Conservation (phyloP, 2,797 vertebrate genomes). For the Selene dorsalis region DNA sequence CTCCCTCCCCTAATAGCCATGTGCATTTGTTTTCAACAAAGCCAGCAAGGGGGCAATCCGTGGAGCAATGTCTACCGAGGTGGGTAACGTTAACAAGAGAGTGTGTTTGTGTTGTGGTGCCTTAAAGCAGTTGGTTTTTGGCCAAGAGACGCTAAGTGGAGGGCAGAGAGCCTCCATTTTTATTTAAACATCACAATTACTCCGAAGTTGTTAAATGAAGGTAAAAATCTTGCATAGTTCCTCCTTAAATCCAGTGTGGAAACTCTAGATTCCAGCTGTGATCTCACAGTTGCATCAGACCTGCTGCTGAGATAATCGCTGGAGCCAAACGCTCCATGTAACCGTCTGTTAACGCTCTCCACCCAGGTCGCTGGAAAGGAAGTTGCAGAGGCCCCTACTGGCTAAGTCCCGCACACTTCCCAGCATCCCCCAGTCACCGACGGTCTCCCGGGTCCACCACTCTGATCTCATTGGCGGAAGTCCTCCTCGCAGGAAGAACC, state of each 20-base stretch:
- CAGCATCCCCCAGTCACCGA: conserved; percentile 94
- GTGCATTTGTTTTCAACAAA: too few relatives aligned
- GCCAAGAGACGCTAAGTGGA: too few relatives aligned
- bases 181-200: neutral
- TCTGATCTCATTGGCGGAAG: conserved; percentile 79
- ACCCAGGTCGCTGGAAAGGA: conserved; percentile 90
- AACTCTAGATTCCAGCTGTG: neutral
- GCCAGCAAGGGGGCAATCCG: too few relatives aligned
- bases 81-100: too few relatives aligned
- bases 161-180: too few relatives aligned
- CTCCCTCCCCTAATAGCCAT: too few relatives aligned
- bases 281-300: too few relatives aligned
- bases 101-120: too few relatives aligned
- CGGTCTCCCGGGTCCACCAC: conserved; percentile 85
- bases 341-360: conserved; percentile 9
- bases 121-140: too few relatives aligned
- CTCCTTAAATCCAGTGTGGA: neutral
- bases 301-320: neutral
- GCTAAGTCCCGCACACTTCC: conserved; percentile 92
- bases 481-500: conserved; percentile 74
- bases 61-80: too few relatives aligned
- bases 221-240: neutral
- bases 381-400: conserved; percentile 89
- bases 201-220: neutral
- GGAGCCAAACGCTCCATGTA: neutral